Base-by-base conservation (phyloP, 1,140 invertebrate genomes). In the Drosophila lowei region DNA sequence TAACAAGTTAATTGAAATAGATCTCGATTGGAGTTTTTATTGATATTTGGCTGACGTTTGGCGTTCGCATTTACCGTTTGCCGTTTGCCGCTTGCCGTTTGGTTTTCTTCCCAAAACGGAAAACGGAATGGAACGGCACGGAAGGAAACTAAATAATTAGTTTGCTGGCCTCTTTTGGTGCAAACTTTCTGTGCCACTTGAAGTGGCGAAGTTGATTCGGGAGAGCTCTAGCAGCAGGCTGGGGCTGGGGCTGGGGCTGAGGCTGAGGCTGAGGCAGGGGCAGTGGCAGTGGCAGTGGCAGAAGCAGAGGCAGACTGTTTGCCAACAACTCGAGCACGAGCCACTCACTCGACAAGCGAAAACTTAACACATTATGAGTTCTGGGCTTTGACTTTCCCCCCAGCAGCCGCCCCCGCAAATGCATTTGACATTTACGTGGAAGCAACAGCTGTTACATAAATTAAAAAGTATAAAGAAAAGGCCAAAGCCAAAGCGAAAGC, bases 1-100 rank as follows among this genome's bases (percentile, higher is more conserved):
- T 81, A 88, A 88, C 77, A 88, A 86, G 73, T 86, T 86, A 86
- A 86, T 86, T 86, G 81, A 86, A 86, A 86, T 86, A 86, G 83
- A 86, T 86, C 83, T 86, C 81, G 81, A 86, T 86, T 81, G 81
- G 83, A 86, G 81, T 86, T 86, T 78, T 88, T 86, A 86, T 86
- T 86, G 81, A 86, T 86, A 86, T 86, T 86, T 81, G 72, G 83
- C 83, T 81, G 72, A 74, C 67, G 50, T 68, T 81, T 63, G 71
- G 65, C 61, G 49, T 78, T 78, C 67, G 61, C 68, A 42, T 56
- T 49, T 47, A 21, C 59, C 58, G 53, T 68, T 38, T 34, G 8
- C 64, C 43, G 13, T 41, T 52, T 59, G 63, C 55, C 47, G 41
- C 9, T 61, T 54, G 55, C 49, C 56, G 18, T 57, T 70, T 34